Conservation (phyloP, 1,140 invertebrate genomes). For the Neodiprion fabricii region DNA sequence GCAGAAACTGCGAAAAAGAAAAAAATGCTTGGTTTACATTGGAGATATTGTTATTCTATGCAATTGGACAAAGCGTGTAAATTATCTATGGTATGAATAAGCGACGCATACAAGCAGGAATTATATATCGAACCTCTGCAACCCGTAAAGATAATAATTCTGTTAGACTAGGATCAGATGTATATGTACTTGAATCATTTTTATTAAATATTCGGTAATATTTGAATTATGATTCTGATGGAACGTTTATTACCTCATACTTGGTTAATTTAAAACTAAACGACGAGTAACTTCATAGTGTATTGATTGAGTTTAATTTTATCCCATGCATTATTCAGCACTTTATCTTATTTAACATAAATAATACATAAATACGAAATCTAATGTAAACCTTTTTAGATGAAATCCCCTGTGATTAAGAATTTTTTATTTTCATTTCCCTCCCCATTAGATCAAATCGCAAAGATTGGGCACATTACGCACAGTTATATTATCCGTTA, state of each 20-base stretch:
- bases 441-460: background rate
- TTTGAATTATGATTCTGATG: background rate
- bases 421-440: conserved; percentile 17
- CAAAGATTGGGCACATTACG: conserved; percentile 20
- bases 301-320: background rate
- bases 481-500: conserved; percentile 13
- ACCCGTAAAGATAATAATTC: too few relatives aligned
- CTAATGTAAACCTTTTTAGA: conserved; percentile 51
- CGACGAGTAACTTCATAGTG: background rate
- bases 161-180: too few relatives aligned
- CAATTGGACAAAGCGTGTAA: too few relatives aligned
- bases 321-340: background rate
- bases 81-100: too few relatives aligned
- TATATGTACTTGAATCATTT: too few relatives aligned
- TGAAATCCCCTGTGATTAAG: conserved; percentile 13
- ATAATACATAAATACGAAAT: conserved; percentile 48
- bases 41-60: too few relatives aligned
- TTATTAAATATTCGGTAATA: background rate
- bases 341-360: background rate
- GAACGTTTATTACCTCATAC: background rate
- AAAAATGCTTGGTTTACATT: too few relatives aligned
- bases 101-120: too few relatives aligned
- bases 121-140: too few relatives aligned
- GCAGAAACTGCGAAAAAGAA: too few relatives aligned
- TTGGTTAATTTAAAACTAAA: background rate